phyloP scores from a whole-genome alignment of 2,888 invertebrate species.

The Volucella bombylans region DNA sequence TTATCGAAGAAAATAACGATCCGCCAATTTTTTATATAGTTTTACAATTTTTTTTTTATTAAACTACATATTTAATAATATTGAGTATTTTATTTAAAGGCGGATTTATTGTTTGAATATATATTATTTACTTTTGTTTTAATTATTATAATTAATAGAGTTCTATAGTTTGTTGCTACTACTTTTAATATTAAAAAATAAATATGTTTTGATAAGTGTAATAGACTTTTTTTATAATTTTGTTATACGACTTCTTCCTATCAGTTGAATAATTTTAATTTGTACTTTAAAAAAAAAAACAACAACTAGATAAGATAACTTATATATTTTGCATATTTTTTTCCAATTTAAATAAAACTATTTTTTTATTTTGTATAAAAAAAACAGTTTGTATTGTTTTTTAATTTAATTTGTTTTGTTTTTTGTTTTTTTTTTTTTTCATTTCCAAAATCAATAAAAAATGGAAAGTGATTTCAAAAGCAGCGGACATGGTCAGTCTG shows the following conservation, averaged over 20 bases:
- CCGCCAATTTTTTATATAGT: background rate
- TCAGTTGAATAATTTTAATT: constrained; percentile 64
- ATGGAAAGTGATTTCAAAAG: too few species aligned
- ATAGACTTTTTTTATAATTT: constrained; percentile 59
- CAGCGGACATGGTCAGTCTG: too few species aligned
- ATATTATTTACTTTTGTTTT: constrained; percentile 39
- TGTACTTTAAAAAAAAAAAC: constrained; percentile 50
- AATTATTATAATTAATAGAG: constrained; percentile 2
- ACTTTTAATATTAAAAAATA: constrained; percentile 25
- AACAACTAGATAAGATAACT: constrained; percentile 13
- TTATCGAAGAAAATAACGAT: background rate
- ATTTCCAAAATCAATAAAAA: constrained; percentile 6
- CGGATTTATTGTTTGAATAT: constrained; percentile 46
- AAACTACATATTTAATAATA: background rate
- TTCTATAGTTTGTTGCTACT: constrained; percentile 63
- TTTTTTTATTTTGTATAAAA: constrained; percentile 71
- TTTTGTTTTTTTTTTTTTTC: constrained; percentile 13
- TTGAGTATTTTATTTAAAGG: constrained; percentile 25
- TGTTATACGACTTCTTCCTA: constrained; percentile 62
- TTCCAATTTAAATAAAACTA: constrained; percentile 62
- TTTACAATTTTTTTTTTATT: background rate
- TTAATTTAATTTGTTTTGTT: background rate
- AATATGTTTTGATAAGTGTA: constrained; percentile 53
- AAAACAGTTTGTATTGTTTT: constrained; percentile 38
- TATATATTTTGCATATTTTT: constrained; percentile 59